Conservation (phyloP, 2,113 vertebrate species). For the Scomber japonicus region DNA sequence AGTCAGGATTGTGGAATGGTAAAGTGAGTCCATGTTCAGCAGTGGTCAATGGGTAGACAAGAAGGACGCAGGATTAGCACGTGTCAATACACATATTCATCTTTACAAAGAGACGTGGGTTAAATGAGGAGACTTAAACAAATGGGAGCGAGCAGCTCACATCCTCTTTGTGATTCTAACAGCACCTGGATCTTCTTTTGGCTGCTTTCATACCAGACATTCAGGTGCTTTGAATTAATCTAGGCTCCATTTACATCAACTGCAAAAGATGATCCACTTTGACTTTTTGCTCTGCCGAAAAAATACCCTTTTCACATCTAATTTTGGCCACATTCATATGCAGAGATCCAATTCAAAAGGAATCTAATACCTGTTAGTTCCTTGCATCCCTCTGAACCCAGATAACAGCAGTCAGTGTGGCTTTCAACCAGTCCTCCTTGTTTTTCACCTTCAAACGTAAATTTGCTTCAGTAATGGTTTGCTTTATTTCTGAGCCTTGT, state of each 20-base stretch:
- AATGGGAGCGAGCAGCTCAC: conserved; percentile 46
- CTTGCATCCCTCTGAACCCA: neutral
- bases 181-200: neutral
- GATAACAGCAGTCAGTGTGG: neutral
- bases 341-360: neutral
- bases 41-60: conserved; percentile 43
- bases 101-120: conserved; percentile 33
- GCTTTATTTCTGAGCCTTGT: conserved; percentile 2
- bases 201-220: conserved; percentile 1
- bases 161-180: conserved; percentile 26
- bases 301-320: neutral
- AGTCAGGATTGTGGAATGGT: conserved; percentile 34
- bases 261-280: neutral
- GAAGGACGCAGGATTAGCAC: conserved; percentile 46
- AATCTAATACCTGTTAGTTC: neutral
- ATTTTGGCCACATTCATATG: neutral
- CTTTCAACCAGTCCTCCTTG: neutral
- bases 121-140: conserved; percentile 33
- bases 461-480: conserved; percentile 4
- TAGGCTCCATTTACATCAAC: neutral
- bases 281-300: neutral
- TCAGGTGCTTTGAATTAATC: neutral
- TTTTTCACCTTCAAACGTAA: neutral
- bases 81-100: conserved; percentile 24
- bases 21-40: conserved; percentile 41